A percentile compares a stretch with the other conserved stretches of the same genome.
Conservation (phyloP, 2,113 vertebrate genomes). For the Syngnathus scovelli region DNA sequence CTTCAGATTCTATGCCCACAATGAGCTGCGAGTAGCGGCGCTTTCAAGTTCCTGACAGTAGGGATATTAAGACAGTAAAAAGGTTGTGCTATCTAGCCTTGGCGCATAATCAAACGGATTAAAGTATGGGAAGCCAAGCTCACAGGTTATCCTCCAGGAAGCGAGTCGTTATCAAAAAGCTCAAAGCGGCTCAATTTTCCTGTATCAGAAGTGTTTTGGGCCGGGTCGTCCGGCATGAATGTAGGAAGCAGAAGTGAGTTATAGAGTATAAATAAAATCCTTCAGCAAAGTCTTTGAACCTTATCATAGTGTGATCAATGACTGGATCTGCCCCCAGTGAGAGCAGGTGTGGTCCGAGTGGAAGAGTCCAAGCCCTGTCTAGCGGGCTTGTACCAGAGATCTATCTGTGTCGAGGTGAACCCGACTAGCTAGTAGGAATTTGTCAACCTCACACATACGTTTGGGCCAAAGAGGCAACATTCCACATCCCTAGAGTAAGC, state of each 20-base stretch:
- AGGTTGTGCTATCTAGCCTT: slow-evolving; percentile 88
- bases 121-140: slow-evolving; percentile 91
- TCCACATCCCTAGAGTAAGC: no score
- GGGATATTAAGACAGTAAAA: slow-evolving; percentile 72
- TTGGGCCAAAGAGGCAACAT: no score
- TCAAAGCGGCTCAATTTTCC: slow-evolving; percentile 99
- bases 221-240: slow-evolving; percentile 82
- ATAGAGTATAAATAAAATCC: slow-evolving; percentile 40
- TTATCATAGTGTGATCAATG: slow-evolving; percentile 67
- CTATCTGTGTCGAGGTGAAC: no score
- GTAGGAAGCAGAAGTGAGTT: slow-evolving; percentile 80
- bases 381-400: no score
- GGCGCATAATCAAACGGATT: slow-evolving; percentile 99
- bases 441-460: no score
- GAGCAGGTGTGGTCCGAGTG: no score
- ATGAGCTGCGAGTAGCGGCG: slow-evolving; percentile 67
- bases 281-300: slow-evolving; percentile 69
- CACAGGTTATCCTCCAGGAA: slow-evolving; percentile 99
- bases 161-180: slow-evolving; percentile 99
- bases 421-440: no score
- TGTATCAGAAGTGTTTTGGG: slow-evolving; percentile 90
- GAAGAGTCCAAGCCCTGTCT: no score
- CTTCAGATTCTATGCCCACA: slow-evolving; percentile 67
- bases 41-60: slow-evolving; percentile 82
- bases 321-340: slow-evolving; percentile 12